Evolutionary conservation across 1,140 invertebrate species (phyloP), one percentile per base, ranked within the genome.

Genomic region (Drosophila pseudoananassae): DNA sequence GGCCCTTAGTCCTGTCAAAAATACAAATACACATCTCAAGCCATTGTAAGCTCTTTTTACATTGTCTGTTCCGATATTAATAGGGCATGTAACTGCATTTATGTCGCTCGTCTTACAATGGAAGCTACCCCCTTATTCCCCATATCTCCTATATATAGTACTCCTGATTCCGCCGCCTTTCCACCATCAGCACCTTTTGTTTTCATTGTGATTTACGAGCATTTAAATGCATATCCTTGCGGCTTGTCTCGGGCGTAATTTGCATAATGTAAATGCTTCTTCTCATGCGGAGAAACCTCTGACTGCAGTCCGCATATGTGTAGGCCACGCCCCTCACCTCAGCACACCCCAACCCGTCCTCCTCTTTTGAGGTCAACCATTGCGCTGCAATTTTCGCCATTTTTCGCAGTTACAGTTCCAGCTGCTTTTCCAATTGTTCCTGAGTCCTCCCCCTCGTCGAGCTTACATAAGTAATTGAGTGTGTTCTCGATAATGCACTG

Each of bases 381-480:
- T 78, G 72, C 63, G 52, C 52, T 53, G 71, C 80, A 79, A 76
- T 84, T 79, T 84, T 51, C 74, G 55, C 77, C 52, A 72, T 76
- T 88, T 82, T 88, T 88, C 75, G 57, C 82, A 78, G 63, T 58
- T 43, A 14, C 54, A 20, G 53, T 52, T 47, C 54, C 81, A 64
- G 81, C 81, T 75, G 81, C 81, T 78, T 60, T 60, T 71, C 60
- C 83, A 88, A 82, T 87, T 88, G 83, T 82, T 88, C 78, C 64
- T 23, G 4, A 38, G 25, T 50, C 49, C 31, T 12, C 45, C 29
- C 49, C 52, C 58, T 54, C 60, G 46, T 46, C 46, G 71, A 50
- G 83, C 82, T 87, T 87, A 88, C 82, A 87, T 87, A 87, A 87
- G 82, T 87, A 87, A 87, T 87, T 87, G 82, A 87, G 82, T 87